Base-by-base conservation (phyloP, 2,888 invertebrate genomes). In the Tillus elongatus region DNA sequence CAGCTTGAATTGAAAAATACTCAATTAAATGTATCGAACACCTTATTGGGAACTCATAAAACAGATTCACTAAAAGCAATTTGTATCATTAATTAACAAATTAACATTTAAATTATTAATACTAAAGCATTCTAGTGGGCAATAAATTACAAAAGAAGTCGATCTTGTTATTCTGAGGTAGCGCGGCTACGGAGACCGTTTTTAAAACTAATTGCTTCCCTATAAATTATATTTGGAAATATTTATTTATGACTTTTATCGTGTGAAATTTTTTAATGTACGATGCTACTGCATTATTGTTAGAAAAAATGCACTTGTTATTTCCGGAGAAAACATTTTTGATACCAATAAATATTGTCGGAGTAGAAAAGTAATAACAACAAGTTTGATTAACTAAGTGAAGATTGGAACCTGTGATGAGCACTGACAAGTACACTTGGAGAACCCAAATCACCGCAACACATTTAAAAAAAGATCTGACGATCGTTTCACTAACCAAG, bases 11-110 rank as follows among this genome's bases (percentile, higher is more conserved):
- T 34, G 43, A 53, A 51, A 50, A 51, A n/a, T 49, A 47, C 45
- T 48, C 46, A 50, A 53, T 54, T 52, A 54, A 52, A 45, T 3
- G 33, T 34, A 41, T 40, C 34, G 39, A 39, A 35, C 41, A 36
- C 56, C 52, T 48, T 54, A 57, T 55, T 47, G 51, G 54, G 55
- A 54, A 53, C 54, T 53, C 54, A 57, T 62, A 62, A 61, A 61
- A 62, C 60, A 61, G 61, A 58, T 61, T 59, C 58, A 51, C 58
- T 60, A 64, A 60, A 63, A 61, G 61, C 61, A 66, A 67, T 67
- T 67, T 67, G 67, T 67, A 64, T 59, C 64, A 66, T 66, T 67
- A 66, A 66, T 67, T 67, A 65, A 66, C 61, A 63, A 66, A 66
- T 66, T 67, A 64, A 65, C 66, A 66, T 67, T 65, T 66, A 65